phyloP scores from a whole-genome alignment of 1,140 invertebrate genomes.

The Acyrthosiphon pisum region DNA sequence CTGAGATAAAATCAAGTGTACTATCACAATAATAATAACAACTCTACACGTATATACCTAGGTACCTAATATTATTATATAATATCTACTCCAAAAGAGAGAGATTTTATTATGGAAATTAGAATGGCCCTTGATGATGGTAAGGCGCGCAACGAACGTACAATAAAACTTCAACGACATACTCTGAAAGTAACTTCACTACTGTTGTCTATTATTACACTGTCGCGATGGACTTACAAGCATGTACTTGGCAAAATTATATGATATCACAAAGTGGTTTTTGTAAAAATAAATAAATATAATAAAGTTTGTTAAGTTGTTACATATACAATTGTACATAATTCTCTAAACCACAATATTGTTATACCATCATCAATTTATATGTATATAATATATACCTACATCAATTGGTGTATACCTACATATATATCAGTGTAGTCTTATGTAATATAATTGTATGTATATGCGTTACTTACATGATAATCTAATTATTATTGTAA shows the following conservation, averaged over 20 bases:
- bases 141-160: not conserved
- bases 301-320: slow-evolving; percentile 3
- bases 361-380: not conserved
- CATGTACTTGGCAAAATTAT: slow-evolving; percentile 3
- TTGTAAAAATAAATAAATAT: slow-evolving; percentile 6
- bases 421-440: too few relatives aligned
- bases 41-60: not conserved
- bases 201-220: not conserved
- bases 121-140: slow-evolving; percentile 11
- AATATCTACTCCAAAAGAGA: not conserved
- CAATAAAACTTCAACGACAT: slow-evolving; percentile 26
- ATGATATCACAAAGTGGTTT: not conserved
- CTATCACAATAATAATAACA: not conserved
- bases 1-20: slow-evolving; percentile 5
- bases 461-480: not conserved
- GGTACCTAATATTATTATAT: not conserved
- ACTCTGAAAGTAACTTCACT: not conserved
- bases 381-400: too few relatives aligned
- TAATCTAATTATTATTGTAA: not conserved
- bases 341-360: not conserved
- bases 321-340: not conserved
- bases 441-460: not conserved
- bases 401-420: too few relatives aligned
- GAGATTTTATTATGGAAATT: slow-evolving; percentile 26
- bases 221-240: slow-evolving; percentile 14